Evolutionary conservation across 2,888 invertebrate genomes (phyloP).

Genomic region (Parasteatoda lunata): DNA sequence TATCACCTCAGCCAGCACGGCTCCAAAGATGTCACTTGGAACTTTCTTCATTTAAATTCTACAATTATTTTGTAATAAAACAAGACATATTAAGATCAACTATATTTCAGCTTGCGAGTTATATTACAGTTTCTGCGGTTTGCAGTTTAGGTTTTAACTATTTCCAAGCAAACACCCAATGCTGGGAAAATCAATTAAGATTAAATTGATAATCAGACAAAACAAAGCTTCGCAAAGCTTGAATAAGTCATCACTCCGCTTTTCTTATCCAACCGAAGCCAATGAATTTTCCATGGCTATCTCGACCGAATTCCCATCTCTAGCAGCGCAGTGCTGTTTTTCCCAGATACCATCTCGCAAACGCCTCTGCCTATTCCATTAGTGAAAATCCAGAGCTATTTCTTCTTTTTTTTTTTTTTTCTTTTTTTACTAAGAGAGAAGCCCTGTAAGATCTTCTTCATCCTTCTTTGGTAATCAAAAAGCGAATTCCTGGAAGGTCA

Average conservation of each 20-base stretch:
- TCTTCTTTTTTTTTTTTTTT: background rate
- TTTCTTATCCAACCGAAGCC: background rate
- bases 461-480: background rate
- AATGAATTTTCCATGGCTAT: background rate
- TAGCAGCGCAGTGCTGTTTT: background rate
- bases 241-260: background rate
- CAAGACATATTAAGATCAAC: no score
- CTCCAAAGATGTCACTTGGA: no score
- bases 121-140: no score
- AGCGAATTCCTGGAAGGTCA: slow-evolving; percentile 3
- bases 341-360: background rate
- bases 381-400: background rate
- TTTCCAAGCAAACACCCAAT: no score
- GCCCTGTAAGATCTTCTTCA: background rate
- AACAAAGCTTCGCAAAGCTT: no score
- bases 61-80: no score
- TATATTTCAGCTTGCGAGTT: no score
- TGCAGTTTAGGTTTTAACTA: no score
- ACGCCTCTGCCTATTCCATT: background rate
- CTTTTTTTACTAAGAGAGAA: background rate
- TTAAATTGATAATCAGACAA: no score
- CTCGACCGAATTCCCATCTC: background rate
- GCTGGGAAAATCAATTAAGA: no score
- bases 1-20: no score
- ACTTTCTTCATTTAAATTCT: no score